Conservation (phyloP, 2,888 invertebrate species). For the Eupithecia centaureata region DNA sequence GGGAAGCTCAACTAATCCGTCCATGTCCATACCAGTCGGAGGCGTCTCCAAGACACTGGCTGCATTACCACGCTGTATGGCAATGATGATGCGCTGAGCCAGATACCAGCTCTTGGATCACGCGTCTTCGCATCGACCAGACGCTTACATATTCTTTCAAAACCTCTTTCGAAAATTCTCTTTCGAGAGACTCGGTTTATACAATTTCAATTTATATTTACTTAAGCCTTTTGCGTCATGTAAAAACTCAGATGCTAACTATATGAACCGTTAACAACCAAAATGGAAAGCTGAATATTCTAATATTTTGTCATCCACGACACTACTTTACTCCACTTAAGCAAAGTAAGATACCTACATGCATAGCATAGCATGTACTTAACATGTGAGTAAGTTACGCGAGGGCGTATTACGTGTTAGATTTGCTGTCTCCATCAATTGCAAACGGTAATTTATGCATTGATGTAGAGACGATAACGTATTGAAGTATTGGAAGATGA, state of each 20-base stretch:
- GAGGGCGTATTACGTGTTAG: not conserved
- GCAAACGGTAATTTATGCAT: not conserved
- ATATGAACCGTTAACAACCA: not conserved
- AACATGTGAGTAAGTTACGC: not conserved
- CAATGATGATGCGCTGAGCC: too few species aligned
- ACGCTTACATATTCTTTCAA: too few species aligned
- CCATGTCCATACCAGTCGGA: too few species aligned
- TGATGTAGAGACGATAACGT: not conserved
- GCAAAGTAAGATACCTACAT: not conserved
- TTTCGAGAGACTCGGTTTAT: too few species aligned
- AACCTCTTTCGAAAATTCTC: too few species aligned
- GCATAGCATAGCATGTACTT: not conserved
- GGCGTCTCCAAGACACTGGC: too few species aligned
- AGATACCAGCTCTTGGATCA: too few species aligned
- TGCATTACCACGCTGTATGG: too few species aligned
- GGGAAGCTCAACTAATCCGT: too few species aligned
- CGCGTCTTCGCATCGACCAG: not conserved
- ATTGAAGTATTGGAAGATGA: not conserved
- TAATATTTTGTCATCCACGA: conserved; percentile 1
- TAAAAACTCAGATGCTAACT: not conserved
- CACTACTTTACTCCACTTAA: conserved; percentile 4
- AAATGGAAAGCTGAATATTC: not conserved
- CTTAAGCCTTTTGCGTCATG: not conserved
- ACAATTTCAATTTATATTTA: too few species aligned
- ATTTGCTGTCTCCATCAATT: not conserved